phyloP scores from a whole-genome alignment of 2,797 vertebrate species.

The Macrochelys suwanniensis region DNA sequence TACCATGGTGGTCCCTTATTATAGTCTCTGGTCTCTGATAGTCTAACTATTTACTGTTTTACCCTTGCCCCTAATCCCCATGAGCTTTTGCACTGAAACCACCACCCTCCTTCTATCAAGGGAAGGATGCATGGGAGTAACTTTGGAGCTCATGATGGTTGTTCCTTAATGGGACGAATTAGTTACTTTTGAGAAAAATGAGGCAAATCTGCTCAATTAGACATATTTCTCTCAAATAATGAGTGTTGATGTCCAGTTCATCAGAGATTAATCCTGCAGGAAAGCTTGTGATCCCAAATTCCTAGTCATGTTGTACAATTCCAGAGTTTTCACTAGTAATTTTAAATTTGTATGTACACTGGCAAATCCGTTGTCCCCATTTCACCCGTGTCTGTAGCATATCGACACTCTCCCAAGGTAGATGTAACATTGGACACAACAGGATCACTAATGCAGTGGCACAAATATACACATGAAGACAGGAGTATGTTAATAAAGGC shows the following conservation, averaged over 20 bases:
- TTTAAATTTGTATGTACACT: background rate
- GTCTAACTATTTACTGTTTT: background rate
- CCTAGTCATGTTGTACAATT: background rate
- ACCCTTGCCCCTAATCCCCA: background rate
- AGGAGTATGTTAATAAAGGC: background rate
- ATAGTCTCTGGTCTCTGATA: background rate
- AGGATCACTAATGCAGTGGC: background rate
- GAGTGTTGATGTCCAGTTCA: background rate
- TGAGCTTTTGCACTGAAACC: background rate
- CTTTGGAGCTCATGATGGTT: background rate
- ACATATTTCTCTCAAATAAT: background rate
- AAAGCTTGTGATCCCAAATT: background rate
- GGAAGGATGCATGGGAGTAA: background rate
- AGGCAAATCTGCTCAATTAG: background rate
- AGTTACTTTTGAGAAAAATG: background rate
- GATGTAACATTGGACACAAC: background rate
- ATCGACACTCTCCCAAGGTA: slow-evolving; percentile 37
- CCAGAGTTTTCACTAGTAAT: background rate
- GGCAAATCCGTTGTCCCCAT: slow-evolving; percentile 39
- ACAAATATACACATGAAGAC: background rate
- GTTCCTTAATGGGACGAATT: background rate
- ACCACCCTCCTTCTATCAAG: background rate
- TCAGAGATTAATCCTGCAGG: background rate
- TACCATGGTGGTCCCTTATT: background rate
- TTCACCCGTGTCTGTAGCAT: background rate